phyloP scores from a whole-genome alignment of 2,113 vertebrate genomes.

The Charina bottae region DNA sequence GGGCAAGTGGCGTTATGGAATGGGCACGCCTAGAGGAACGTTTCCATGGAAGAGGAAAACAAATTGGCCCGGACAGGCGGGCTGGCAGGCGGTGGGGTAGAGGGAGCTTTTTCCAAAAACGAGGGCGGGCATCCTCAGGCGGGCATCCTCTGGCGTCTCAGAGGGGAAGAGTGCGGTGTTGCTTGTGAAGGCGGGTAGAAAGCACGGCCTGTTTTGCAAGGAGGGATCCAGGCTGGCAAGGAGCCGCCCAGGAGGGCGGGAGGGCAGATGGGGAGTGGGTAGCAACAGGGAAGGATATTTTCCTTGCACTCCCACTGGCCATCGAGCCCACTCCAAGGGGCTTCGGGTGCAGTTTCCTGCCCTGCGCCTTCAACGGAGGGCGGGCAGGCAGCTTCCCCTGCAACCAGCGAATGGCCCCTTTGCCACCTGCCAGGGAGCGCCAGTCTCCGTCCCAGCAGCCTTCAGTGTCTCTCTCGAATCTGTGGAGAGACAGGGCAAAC shows the following conservation, averaged over 20 bases:
- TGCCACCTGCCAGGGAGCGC: background rate
- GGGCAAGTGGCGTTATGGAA: background rate
- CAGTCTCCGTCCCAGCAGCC: rapidly evolving
- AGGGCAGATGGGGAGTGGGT: background rate
- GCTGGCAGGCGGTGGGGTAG: background rate
- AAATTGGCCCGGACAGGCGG: background rate
- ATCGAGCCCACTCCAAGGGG: background rate
- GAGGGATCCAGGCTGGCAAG: background rate
- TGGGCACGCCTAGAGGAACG: background rate
- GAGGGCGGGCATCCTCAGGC: background rate
- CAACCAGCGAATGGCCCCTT: background rate
- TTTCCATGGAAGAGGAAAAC: background rate
- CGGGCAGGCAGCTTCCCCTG: too few species aligned
- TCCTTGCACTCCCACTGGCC: background rate
- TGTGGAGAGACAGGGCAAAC: background rate
- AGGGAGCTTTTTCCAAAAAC: background rate
- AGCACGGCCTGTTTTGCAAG: background rate
- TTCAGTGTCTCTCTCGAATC: background rate
- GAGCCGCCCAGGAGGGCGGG: background rate
- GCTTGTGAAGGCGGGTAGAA: background rate
- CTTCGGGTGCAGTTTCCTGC: background rate
- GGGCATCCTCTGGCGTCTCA: background rate
- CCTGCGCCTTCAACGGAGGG: background rate
- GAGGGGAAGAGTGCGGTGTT: background rate
- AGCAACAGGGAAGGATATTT: background rate